Evolutionary conservation across 2,888 invertebrate species (phyloP).

Genomic region (Tetanocera ferruginea): DNA sequence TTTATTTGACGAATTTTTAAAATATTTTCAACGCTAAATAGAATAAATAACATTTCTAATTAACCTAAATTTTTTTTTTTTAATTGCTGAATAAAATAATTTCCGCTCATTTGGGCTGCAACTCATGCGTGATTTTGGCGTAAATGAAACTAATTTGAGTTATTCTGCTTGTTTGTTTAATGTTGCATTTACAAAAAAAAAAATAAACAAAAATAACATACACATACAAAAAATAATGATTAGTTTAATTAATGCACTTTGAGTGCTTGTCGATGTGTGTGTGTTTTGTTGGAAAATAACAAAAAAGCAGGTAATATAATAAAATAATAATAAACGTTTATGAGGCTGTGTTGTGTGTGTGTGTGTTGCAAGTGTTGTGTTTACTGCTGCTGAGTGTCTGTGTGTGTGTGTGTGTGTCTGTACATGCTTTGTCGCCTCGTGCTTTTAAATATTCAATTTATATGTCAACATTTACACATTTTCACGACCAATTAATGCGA

Average conservation of each 20-base stretch:
- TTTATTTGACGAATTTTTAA: not conserved
- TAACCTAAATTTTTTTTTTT: not conserved
- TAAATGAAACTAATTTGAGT: not conserved
- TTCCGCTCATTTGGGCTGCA: not conserved
- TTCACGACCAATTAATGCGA: conserved; percentile 29
- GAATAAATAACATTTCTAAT: not conserved
- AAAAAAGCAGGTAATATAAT: not conserved
- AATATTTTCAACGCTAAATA: not conserved
- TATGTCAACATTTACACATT: conserved; percentile 31
- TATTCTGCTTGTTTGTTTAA: not conserved
- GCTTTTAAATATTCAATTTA: conserved; percentile 29
- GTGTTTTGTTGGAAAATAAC: not conserved
- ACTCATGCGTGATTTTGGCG: not conserved
- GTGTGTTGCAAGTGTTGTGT: not conserved
- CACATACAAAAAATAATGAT: not conserved
- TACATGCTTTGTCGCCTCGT: not conserved
- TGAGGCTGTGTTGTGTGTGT: not conserved
- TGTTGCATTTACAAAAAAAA: not conserved
- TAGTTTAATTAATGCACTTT: conserved; percentile 16
- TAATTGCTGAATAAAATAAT: not conserved
- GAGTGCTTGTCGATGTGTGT: not conserved
- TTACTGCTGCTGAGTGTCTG: not conserved
- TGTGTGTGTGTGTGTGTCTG: not conserved
- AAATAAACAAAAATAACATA: too few species aligned
- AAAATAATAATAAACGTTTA: too few species aligned